These are phyloP conservation scores for Scytalopus superciliaris DNA, from an alignment of 2,113 vertebrate genomes.

Conservation along the genomic window DNA sequence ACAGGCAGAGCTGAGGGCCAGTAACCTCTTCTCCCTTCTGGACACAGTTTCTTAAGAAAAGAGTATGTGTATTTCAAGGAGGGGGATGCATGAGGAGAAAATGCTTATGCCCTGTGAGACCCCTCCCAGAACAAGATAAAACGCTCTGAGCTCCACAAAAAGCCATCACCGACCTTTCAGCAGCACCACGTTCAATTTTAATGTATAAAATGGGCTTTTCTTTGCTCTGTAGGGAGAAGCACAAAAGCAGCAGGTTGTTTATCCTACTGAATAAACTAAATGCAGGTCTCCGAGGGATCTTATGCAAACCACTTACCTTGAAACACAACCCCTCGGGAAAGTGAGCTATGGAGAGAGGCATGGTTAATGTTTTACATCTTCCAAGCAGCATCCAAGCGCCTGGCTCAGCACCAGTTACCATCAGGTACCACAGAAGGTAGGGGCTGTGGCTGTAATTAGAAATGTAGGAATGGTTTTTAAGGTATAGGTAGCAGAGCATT, in stretches of 20 bases:
- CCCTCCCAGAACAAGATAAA: not conserved
- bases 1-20: not conserved
- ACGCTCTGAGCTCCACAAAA: not conserved
- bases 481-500: not conserved
- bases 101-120: not conserved
- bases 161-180: slow-evolving; percentile 36
- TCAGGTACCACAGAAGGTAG: not conserved
- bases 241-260: slow-evolving; percentile 61
- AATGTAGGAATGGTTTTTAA: not conserved
- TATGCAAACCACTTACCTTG: slow-evolving; percentile 68
- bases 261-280: slow-evolving; percentile 65
- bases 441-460: not conserved
- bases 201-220: slow-evolving; percentile 51
- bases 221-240: slow-evolving; percentile 33
- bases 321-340: slow-evolving; percentile 28
- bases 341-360: not conserved
- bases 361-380: slow-evolving; percentile 43
- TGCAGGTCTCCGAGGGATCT: slow-evolving; percentile 34
- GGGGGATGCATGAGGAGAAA: not conserved
- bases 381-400: not conserved
- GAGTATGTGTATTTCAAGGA: not conserved
- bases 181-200: slow-evolving; percentile 48
- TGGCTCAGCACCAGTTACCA: not conserved
- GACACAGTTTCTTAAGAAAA: not conserved
- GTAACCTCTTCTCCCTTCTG: rapidly evolving